Evolutionary conservation across 2,888 invertebrate genomes (phyloP), one percentile per base, ranked within the genome.

Genomic region (Drosophila vallismaia): DNA sequence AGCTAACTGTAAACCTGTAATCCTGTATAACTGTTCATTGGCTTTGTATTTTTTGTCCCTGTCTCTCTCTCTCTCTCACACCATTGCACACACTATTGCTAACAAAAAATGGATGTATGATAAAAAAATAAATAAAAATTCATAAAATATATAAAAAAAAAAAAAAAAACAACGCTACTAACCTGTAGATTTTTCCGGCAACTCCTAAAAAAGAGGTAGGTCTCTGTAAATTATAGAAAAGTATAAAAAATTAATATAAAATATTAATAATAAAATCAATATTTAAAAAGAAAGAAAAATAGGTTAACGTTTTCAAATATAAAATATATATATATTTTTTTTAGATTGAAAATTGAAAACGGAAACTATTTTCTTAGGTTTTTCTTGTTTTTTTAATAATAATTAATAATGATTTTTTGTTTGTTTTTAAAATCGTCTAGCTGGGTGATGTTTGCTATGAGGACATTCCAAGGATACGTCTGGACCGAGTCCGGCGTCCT

Each of bases 401-500:
- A 1, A 36, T 5, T 36, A n/a, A n/a, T n/a, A n/a, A n/a, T n/a
- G n/a, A n/a, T 36, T 26, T 8, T 12, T 38, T 48, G 14, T 8
- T 26, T 8, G 10, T 38, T 48, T n/a, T 8, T 28, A 54, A 46
- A 38, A 10, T 8, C 4, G 7, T 19, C 38, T 66, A 92, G 92
- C 76, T 91, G 60, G 90, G 91, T 33, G 92, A 92, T 81, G 89
- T 91, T 10, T 84, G 91, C 53, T 92, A 91, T 71, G 91, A 91
- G 77, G 92, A 92, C 76, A 91, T 94, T 74, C 94, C 94, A 26
- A 93, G 94, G 2, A 93, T 95, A 3, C 93, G 95, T 33, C 91
- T 95, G 75, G 95, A 95, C 88, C 95, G 95, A 1, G 94, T 94
- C 0, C 94, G 94, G 49, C 93, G 94, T 70, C 90, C 91, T 2